These are phyloP conservation scores for Dendrolimus kikuchii DNA, from an alignment of 1,140 invertebrate species.

Conservation along the genomic window DNA sequence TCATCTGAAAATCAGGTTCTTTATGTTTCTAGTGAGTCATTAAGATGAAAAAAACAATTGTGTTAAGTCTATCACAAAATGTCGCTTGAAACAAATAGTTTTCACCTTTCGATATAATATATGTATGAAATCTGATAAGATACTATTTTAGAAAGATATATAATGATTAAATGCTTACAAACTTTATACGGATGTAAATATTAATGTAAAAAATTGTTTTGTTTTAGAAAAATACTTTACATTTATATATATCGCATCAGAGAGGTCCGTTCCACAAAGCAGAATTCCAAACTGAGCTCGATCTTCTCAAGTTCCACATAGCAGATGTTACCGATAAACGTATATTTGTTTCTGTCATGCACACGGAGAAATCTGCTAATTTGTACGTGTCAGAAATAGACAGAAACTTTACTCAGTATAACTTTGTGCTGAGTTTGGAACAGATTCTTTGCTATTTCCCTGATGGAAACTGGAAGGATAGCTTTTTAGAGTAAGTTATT, in stretches of 20 bases:
- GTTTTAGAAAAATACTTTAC: slow-evolving; percentile 75
- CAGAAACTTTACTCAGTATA: slow-evolving; percentile 70
- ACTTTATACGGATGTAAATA: neutral
- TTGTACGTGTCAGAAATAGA: slow-evolving; percentile 84
- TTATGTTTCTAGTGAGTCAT: no score
- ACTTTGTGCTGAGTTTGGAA: slow-evolving; percentile 86
- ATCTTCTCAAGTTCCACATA: slow-evolving; percentile 83
- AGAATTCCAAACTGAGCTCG: slow-evolving; percentile 80
- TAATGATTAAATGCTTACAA: no score
- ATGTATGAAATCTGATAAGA: no score
- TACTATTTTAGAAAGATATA: no score
- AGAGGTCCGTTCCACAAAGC: slow-evolving; percentile 80
- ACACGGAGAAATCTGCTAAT: slow-evolving; percentile 81
- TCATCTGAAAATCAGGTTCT: no score
- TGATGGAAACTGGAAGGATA: slow-evolving; percentile 83
- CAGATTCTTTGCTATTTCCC: slow-evolving; percentile 89
- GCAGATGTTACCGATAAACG: slow-evolving; percentile 87
- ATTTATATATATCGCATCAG: slow-evolving; percentile 86
- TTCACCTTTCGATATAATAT: no score
- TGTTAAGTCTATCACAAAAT: no score
- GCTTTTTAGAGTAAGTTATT: slow-evolving; percentile 85
- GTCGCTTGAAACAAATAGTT: no score
- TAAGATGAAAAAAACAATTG: no score
- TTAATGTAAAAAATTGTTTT: slow-evolving; percentile 19
- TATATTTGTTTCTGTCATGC: slow-evolving; percentile 88